These are phyloP conservation scores for Caenorhabditis imperialis DNA, from an alignment of 2,888 invertebrate genomes.

Conservation along the genomic window DNA sequence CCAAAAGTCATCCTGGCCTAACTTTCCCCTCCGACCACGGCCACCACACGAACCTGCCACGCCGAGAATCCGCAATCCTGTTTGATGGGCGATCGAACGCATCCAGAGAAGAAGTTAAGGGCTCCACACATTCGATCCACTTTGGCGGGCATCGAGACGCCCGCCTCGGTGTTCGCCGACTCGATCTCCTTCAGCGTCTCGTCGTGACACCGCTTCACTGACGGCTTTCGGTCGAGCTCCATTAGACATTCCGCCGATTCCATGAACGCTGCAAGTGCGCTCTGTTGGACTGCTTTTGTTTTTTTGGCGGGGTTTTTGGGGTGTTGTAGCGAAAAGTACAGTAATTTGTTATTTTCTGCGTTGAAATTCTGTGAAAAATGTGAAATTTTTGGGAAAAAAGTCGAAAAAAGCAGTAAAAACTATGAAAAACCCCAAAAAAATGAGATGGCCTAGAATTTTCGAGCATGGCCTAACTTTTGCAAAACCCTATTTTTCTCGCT, in stretches of 20 bases:
- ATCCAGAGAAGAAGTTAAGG: conserved; percentile 76
- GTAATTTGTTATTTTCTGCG: too few species aligned
- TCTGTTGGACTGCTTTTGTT: neutral
- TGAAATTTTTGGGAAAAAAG: too few species aligned
- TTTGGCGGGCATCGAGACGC: conserved; percentile 70
- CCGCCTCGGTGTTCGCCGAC: conserved; percentile 69
- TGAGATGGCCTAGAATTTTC: too few species aligned
- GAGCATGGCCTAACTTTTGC: too few species aligned
- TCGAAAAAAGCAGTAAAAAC: too few species aligned
- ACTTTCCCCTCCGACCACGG: too few species aligned
- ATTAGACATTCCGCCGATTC: conserved; percentile 77
- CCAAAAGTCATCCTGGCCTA: too few species aligned
- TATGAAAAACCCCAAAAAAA: too few species aligned
- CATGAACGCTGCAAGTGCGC: conserved; percentile 75
- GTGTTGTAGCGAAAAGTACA: too few species aligned
- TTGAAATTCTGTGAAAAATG: too few species aligned
- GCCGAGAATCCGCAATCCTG: conserved; percentile 72
- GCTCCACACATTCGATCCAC: conserved; percentile 76
- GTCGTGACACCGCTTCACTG: conserved; percentile 76
- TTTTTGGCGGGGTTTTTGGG: neutral
- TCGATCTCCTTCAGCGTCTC: conserved; percentile 75
- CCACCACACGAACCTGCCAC: conserved; percentile 59
- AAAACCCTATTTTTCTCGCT: too few species aligned
- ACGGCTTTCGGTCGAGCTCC: conserved; percentile 75
- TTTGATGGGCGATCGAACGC: conserved; percentile 72